These are phyloP conservation scores for Drosophila koepferae DNA, from an alignment of 2,888 invertebrate genomes.

Conservation along the genomic window DNA sequence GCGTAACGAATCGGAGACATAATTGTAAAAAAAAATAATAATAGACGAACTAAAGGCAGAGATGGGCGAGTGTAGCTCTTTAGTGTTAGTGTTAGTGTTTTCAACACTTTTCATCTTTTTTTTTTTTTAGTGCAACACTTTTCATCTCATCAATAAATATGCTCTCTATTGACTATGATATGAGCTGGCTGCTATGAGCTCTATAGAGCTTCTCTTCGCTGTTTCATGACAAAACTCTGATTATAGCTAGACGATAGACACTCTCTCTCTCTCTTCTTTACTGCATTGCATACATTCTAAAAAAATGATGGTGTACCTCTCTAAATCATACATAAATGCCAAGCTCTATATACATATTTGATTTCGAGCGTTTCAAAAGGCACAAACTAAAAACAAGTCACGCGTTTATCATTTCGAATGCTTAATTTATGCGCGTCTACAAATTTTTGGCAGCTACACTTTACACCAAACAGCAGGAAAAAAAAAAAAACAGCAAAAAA, in stretches of 20 bases:
- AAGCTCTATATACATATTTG: slow-evolving; percentile 51
- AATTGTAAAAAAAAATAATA: neutral
- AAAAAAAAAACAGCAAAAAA: slow-evolving; percentile 14
- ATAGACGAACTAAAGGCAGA: neutral
- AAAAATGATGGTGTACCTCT: neutral
- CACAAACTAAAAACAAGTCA: slow-evolving; percentile 41
- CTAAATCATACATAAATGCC: slow-evolving; percentile 1
- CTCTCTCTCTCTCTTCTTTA: neutral
- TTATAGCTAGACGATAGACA: neutral
- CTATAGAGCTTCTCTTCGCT: neutral
- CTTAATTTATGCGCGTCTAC: slow-evolving; percentile 64
- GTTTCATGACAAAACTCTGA: neutral
- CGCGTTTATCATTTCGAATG: slow-evolving; percentile 62
- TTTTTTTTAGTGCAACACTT: too few relatives aligned
- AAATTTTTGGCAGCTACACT: slow-evolving; percentile 64
- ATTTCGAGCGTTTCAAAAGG: slow-evolving; percentile 38
- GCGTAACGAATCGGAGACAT: slow-evolving; percentile 12
- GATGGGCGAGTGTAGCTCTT: neutral
- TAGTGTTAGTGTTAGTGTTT: too few relatives aligned
- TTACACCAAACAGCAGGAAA: slow-evolving; percentile 46
- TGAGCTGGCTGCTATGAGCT: neutral
- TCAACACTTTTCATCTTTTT: too few relatives aligned
- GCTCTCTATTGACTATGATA: too few relatives aligned
- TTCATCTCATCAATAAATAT: too few relatives aligned
- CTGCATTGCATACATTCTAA: neutral